Evolutionary conservation across 2,797 vertebrate genomes (phyloP), one percentile per base, ranked within the genome.

Genomic region (Cottoperca gobio): DNA sequence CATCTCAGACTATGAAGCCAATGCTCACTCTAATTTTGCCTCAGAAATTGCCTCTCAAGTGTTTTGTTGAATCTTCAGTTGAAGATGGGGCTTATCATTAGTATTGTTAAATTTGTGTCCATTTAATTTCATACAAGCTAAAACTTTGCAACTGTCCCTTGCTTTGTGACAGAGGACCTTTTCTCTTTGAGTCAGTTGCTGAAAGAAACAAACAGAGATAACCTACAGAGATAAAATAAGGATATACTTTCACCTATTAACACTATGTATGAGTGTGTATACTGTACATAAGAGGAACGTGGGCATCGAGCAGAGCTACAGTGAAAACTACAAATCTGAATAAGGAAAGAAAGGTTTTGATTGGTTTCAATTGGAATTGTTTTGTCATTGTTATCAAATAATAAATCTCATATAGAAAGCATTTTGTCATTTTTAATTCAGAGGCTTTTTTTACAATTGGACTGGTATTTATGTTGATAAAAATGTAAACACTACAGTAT

Each of bases 1-100:
- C 31, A 49, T 43, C n/a, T 52, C 10, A n/a, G 28, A 60, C 48
- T 43, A 31, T 52, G 24, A 83, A 57, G 43, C 26, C 40, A 57
- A 6, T 13, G 16, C 43, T 73, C 39, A 13, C 16, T 28, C 45
- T 49, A 28, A 46, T 73, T 76, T 52, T 40, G 17, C 11, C 28
- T 42, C 33, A 53, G 55, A 40, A 1, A 35, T 28, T 72, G 8
- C 9, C 2, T 53, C 12, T 57, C 24, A 5, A 0, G 16, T 11
- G 48, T 60, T 60, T 54, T 39, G 16, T 28, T 35, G 1, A 14
- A 55, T 50, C 53, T 58, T 55, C 35, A 50, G 13, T 7, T 43
- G 11, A 55, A 14, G 10, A 1, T 12, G 4, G 26, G 26, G 26
- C 26, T 33, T 66, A 5, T 61, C 48, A 62, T 26, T 7, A 45